These are phyloP conservation scores for Alaudala cheleensis DNA, from an alignment of 2,113 vertebrate genomes.

Conservation along the genomic window DNA sequence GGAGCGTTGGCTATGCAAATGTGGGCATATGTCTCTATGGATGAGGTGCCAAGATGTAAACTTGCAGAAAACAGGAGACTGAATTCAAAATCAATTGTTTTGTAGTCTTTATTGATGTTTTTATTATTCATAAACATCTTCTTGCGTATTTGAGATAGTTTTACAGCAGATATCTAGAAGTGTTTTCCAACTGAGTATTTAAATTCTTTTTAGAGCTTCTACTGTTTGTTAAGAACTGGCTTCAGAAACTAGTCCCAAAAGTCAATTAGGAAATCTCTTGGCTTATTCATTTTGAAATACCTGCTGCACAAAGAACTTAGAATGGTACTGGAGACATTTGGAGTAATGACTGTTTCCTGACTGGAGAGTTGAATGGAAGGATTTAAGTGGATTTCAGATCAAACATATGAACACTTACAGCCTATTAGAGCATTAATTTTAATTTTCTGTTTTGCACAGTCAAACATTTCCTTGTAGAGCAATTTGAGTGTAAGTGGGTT, in stretches of 20 bases:
- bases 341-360: neutral
- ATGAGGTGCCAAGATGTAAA: neutral
- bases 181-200: neutral
- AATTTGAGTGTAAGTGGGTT: neutral
- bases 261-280: neutral
- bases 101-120: neutral
- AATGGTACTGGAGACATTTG: rapidly evolving
- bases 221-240: neutral
- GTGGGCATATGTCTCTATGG: no score
- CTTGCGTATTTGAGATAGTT: neutral
- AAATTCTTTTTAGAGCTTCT: neutral
- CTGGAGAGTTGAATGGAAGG: neutral
- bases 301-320: neutral
- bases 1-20: rapidly evolving
- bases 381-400: neutral
- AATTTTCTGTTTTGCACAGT: neutral
- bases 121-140: neutral
- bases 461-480: neutral
- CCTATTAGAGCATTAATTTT: neutral
- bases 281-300: neutral
- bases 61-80: neutral
- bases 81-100: neutral
- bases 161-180: neutral
- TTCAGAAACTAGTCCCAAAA: neutral
- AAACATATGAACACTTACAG: neutral